Evolutionary conservation across 2,797 vertebrate genomes (phyloP), one percentile per base, ranked within the genome.

Genomic region (Huso huso): DNA sequence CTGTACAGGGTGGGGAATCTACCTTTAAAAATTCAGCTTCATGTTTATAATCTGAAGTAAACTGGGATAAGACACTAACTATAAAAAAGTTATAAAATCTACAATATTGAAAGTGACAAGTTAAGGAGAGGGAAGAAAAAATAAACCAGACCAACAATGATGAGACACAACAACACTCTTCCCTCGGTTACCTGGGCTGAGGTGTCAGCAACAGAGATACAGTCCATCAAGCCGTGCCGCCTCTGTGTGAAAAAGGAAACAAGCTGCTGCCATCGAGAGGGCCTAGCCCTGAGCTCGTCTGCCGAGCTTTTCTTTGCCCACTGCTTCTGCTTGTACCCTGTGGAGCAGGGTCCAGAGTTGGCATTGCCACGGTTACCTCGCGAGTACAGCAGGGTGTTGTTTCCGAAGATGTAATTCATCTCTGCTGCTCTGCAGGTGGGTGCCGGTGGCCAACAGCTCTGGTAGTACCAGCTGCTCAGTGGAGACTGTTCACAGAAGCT

Each of bases 321-420:
- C 66, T 87, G 87, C 85, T 93, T 97, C 78, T 88, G 93, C 79
- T 95, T 96, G 78, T 91, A 85, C 81, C 93, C 94, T 75, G 86
- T 88, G 51, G 88, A 85, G 74, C 90, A 82, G 76, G 92, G 91
- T 79, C 86, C 84, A 51, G 90, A 89, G 76, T 79, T 83, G 71
- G 87, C 65, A 77, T 82, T 91, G 83, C 90, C 88, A 79, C 95
- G 88, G 65, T 78, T 92, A 76, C 89, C 88, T 51, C 94, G 94
- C 73, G 94, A 92, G 89, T 94, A 95, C 68, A 95, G 85, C 67
- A 91, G 84, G 72, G 94, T 94, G 90, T 95, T 98, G 91, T 97
- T 97, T 77, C 95, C 95, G 64, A 98, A 98, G 87, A 98, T 98
- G 85, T 96, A 98, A 92, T 99, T 98, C 96, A 99, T 99, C 70